A percentile compares a stretch with the other conserved stretches of the same genome.
Conservation (phyloP, 2,797 vertebrate species). For the Apodemus agrarius region DNA sequence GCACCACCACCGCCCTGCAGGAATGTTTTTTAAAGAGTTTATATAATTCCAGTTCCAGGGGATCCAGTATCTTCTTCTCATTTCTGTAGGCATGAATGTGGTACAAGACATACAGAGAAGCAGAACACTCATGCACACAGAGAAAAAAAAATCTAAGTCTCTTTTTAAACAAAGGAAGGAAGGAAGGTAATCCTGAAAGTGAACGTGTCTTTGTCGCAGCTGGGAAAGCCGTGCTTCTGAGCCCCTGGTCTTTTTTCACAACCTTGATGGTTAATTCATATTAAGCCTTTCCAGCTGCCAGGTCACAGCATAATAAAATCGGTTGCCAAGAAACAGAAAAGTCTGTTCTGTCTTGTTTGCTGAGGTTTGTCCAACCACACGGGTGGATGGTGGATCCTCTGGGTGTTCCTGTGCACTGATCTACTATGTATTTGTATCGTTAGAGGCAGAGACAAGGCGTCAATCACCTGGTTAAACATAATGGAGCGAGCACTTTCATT, state of each 20-base stretch:
- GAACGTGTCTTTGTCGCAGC: neutral
- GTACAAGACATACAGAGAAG: neutral
- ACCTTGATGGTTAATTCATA: conserved; percentile 67
- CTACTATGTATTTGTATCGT: conserved; percentile 1
- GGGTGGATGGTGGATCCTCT: neutral
- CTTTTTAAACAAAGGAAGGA: neutral
- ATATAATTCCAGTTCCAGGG: neutral
- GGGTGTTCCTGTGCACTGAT: neutral
- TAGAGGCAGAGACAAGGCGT: conserved; percentile 37
- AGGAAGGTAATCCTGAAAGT: neutral
- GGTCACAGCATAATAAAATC: conserved; percentile 64
- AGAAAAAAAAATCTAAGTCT: neutral
- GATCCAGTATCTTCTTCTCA: neutral
- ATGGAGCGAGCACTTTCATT: neutral
- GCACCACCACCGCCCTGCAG: too few relatives aligned
- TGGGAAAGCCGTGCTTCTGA: neutral
- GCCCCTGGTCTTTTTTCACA: conserved; percentile 50
- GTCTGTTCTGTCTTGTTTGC: conserved; percentile 42
- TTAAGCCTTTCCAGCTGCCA: conserved; percentile 64
- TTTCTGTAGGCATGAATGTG: neutral
- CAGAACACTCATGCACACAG: too few relatives aligned
- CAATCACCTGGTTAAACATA: neutral
- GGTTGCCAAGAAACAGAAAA: conserved; percentile 67
- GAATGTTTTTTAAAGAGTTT: neutral
- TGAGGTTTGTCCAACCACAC: neutral